A percentile compares a stretch with the other conserved stretches of the same genome.
Evolutionary conservation across 2,797 vertebrate genomes (phyloP).

Genomic region (Squalus acanthias): DNA sequence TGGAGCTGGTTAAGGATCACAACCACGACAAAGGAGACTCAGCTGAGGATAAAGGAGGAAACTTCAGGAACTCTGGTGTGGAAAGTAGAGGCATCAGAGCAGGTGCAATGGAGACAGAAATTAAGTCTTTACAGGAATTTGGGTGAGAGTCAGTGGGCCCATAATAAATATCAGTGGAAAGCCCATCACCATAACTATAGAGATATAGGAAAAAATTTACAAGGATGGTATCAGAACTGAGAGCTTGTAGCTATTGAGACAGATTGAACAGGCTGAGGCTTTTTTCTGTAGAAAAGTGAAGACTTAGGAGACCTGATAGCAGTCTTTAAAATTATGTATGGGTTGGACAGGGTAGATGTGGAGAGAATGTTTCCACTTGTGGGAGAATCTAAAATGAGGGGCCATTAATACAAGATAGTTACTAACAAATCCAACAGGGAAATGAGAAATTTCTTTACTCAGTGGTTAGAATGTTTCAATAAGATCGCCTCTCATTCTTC

Average conservation of each 20-base stretch:
- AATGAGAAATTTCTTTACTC: too few species aligned
- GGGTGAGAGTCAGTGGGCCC: not conserved
- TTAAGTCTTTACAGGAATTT: not conserved
- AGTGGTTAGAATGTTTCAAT: too few species aligned
- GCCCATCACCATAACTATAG: not conserved
- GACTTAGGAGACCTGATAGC: not conserved
- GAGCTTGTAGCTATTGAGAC: too few species aligned
- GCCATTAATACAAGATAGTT: not conserved
- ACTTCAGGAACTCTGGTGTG: not conserved
- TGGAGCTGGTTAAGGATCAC: not conserved
- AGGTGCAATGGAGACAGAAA: not conserved
- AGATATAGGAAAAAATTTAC: not conserved
- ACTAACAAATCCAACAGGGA: too few species aligned
- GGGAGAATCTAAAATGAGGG: not conserved
- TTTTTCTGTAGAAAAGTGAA: not conserved
- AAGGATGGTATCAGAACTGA: not conserved
- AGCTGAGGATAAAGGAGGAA: not conserved
- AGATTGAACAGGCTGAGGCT: not conserved
- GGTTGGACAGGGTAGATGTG: not conserved
- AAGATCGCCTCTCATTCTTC: too few species aligned
- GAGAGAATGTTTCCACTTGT: not conserved
- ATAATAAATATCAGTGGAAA: not conserved
- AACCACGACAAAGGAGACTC: not conserved
- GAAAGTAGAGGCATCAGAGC: not conserved
- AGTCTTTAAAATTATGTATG: not conserved